Percentiles rank a stretch among this genome's conserved stretches.
phyloP scores from a whole-genome alignment of 2,888 invertebrate genomes.

The Chrysomela aeneicollis region DNA sequence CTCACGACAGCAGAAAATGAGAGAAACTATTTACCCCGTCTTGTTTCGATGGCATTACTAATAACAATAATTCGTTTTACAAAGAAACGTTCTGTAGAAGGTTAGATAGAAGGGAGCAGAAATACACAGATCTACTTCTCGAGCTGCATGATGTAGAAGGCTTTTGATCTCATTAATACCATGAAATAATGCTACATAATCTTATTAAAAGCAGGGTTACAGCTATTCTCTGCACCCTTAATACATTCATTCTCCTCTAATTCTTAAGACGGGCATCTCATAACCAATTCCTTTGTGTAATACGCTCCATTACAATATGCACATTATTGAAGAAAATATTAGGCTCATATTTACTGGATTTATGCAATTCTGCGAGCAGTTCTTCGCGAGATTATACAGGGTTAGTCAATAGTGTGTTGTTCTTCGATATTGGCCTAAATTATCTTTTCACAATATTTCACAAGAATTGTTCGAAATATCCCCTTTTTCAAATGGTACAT shows the following conservation, averaged over 20 bases:
- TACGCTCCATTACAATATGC: constrained; percentile 41
- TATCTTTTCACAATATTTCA: too few relatives aligned
- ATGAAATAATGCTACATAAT: constrained; percentile 79
- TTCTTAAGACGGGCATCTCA: constrained; percentile 58
- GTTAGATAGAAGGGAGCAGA: constrained; percentile 14
- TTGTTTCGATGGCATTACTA: background rate
- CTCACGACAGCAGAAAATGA: background rate
- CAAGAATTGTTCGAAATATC: too few relatives aligned
- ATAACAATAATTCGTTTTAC: background rate
- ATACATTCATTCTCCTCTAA: constrained; percentile 61
- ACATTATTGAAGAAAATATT: constrained; percentile 38
- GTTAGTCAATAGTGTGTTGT: too few relatives aligned
- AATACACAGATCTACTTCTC: constrained; percentile 39
- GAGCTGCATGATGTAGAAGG: constrained; percentile 69
- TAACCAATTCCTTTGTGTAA: constrained; percentile 41
- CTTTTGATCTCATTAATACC: constrained; percentile 80
- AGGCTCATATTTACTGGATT: constrained; percentile 30
- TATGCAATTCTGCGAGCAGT: constrained; percentile 13
- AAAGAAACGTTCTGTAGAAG: constrained; percentile 14
- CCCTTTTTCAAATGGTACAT: too few relatives aligned
- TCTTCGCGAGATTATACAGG: too few relatives aligned
- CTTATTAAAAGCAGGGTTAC: constrained; percentile 79
- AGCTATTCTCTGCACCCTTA: constrained; percentile 64
- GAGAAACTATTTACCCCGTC: background rate
- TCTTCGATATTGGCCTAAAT: too few relatives aligned